Evolutionary conservation across 2,113 vertebrate genomes (phyloP), one percentile per base, ranked within the genome.

Genomic region (Australoheros scitulus): DNA sequence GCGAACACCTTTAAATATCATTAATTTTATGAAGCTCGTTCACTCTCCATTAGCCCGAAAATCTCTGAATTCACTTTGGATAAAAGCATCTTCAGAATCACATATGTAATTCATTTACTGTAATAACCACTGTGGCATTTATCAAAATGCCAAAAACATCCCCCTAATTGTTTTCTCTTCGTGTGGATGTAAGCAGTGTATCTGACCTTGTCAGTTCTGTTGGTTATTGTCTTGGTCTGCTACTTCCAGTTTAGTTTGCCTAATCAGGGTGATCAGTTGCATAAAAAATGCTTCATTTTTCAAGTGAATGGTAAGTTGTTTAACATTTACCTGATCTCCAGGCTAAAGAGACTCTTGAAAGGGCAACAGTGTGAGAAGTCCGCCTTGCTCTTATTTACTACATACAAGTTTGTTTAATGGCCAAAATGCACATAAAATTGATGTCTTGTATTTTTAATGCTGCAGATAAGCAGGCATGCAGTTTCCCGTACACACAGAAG

Each of bases 121-220:
- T 84, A 65, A 68, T 56, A 80, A 83, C 60, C 70, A 52, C 6
- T 20, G 36, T 86, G 85, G 57, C 58, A 90, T 87, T 86, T 81
- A 82, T 83, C 64, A 77, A 88, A 91, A 87, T 91, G 76, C 85
- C 81, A 86, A 75, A 80, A 61, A 43, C 15, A 36, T 57, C 18
- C 1, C 68, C 47, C 68, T 55, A 72, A 55, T 52, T 72, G 26
- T 55, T 26, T 72, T 52, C 43, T 52, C 24, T 32, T 1, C 52
- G 10, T 72, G 43, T 70, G 47, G 32, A 55, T 8, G 11, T 32
- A 14, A 32, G 26, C 26, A 32, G 43, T 52, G 10, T 72, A 56
- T 56, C 2, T 52, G 65, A 52, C 26, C 0, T 32, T 32, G 17
- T 32, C 65, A 72, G 26, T 72, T 55, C 11, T 32, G 1, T 10